These are phyloP conservation scores for Magallana angulata DNA, from an alignment of 1,140 invertebrate genomes.

Conservation along the genomic window DNA sequence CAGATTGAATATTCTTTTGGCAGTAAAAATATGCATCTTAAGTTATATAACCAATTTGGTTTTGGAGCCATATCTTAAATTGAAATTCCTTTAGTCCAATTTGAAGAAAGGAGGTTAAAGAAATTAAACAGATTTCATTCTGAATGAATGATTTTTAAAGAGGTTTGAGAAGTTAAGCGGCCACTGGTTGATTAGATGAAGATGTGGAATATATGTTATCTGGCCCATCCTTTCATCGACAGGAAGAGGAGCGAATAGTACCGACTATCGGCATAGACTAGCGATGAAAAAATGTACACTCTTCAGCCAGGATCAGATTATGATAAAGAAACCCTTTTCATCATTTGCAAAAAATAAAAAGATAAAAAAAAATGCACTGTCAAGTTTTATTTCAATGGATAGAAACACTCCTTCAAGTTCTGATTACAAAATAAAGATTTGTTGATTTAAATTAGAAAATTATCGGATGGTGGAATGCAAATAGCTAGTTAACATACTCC, in stretches of 20 bases:
- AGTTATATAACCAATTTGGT: too few species aligned
- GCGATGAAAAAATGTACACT: neutral
- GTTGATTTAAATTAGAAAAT: constrained; percentile 3
- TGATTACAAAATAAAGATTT: constrained; percentile 16
- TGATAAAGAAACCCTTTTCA: neutral
- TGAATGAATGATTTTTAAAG: too few species aligned
- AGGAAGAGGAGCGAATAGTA: neutral
- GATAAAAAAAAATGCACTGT: too few species aligned
- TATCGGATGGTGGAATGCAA: constrained; percentile 28
- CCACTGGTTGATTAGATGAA: neutral
- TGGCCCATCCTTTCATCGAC: constrained; percentile 12
- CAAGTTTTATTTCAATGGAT: too few species aligned
- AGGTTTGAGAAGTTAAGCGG: neutral
- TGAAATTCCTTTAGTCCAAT: too few species aligned
- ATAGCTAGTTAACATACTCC: constrained; percentile 9
- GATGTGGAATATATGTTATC: neutral
- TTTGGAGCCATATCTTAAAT: too few species aligned
- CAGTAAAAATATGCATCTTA: too few species aligned
- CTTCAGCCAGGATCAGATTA: neutral
- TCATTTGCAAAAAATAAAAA: neutral
- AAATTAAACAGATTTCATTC: too few species aligned
- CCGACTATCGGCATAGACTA: neutral
- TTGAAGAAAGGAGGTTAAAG: too few species aligned
- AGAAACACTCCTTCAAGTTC: constrained; percentile 20
- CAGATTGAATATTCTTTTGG: too few species aligned